A percentile compares a stretch with the other conserved stretches of the same genome.
phyloP scores from a whole-genome alignment of 2,888 invertebrate genomes.

The Matsumyia berberina region DNA sequence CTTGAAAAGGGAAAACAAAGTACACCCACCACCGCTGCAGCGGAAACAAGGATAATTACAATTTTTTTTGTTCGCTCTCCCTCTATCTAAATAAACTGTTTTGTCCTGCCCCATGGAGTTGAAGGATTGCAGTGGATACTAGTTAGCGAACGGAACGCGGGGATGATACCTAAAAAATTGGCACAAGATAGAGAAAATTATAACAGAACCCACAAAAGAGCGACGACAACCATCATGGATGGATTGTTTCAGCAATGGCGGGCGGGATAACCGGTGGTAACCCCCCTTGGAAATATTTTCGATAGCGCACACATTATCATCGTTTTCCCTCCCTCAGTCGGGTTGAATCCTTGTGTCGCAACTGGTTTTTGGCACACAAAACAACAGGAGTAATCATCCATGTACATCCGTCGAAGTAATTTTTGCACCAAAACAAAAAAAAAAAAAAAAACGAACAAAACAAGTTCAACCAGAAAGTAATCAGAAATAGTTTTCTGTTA shows the following conservation, averaged over 20 bases:
- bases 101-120: slow-evolving; percentile 46
- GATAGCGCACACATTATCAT: slow-evolving; percentile 43
- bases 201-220: slow-evolving; percentile 67
- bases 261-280: slow-evolving; percentile 1
- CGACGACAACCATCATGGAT: slow-evolving; percentile 70
- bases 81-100: slow-evolving; percentile 59
- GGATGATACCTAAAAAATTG: slow-evolving; percentile 40
- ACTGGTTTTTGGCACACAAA: slow-evolving; percentile 72
- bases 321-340: slow-evolving; percentile 20
- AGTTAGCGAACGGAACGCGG: neutral
- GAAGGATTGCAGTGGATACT: slow-evolving; percentile 43
- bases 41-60: slow-evolving; percentile 74
- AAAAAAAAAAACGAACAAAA: slow-evolving; percentile 21
- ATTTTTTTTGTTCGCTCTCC: slow-evolving; percentile 16
- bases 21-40: slow-evolving; percentile 27
- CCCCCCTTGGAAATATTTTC: slow-evolving; percentile 25
- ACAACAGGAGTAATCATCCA: slow-evolving; percentile 69
- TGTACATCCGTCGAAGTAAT: slow-evolving; percentile 66
- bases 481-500: slow-evolving; percentile 71
- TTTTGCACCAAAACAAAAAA: slow-evolving; percentile 22
- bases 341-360: slow-evolving; percentile 62
- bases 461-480: slow-evolving; percentile 68
- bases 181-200: slow-evolving; percentile 73
- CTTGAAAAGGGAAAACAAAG: slow-evolving; percentile 48
- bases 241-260: slow-evolving; percentile 26